These are phyloP conservation scores for Peromyscus leucopus DNA, from an alignment of 2,113 vertebrate genomes.

Conservation along the genomic window DNA sequence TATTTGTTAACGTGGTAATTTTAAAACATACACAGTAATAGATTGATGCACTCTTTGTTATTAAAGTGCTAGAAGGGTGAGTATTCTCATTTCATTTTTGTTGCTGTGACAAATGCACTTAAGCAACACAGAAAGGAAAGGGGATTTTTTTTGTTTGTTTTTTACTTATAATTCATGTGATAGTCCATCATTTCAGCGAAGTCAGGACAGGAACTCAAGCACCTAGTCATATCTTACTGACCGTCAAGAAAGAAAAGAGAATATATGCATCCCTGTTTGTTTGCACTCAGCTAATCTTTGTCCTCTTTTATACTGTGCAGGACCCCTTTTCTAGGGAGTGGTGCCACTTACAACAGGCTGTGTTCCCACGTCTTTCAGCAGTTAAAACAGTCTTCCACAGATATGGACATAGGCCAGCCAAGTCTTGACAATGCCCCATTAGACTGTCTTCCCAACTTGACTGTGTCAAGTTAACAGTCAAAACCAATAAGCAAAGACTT, in stretches of 20 bases:
- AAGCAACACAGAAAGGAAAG: not conserved
- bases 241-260: not conserved
- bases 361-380: not conserved
- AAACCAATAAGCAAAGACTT: not conserved
- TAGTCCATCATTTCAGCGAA: not conserved
- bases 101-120: not conserved
- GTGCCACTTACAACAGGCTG: not conserved
- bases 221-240: not conserved
- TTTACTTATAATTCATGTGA: not conserved
- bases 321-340: not conserved
- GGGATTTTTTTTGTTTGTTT: not conserved
- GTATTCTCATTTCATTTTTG: not conserved
- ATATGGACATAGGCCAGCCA: not conserved
- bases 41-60: not conserved
- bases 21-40: not conserved
- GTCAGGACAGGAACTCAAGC: not conserved
- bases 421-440: not conserved
- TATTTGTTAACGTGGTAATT: not conserved
- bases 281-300: not conserved
- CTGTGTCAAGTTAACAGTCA: not conserved
- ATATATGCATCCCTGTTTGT: not conserved
- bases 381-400: not conserved
- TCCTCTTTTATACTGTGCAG: not conserved
- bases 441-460: not conserved
- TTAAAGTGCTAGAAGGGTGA: not conserved